Evolutionary conservation across 35 echinoderm and acorn worm genomes (phyloP), one percentile per base, ranked within the genome.

Genomic region (Holothuria glaberrima): DNA sequence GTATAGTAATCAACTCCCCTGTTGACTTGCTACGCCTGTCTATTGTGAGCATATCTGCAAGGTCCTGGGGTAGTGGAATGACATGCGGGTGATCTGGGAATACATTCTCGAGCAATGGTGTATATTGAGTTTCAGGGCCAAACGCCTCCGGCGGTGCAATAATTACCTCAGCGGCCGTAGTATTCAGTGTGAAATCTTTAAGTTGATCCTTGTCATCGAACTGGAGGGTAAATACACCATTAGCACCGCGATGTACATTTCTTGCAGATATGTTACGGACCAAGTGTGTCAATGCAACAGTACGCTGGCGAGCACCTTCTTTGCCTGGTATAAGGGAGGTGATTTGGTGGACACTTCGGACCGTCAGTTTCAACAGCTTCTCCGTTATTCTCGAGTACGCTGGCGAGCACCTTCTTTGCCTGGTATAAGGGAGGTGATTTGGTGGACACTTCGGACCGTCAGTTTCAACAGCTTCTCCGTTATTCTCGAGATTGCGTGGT

Each of bases 131-230:
- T 68, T 30, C 86, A 31, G 16, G 73, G 24, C 89, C 89, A 67
- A 90, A 90, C 22, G 54, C 56, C 20, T 78, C 41, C n/a, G 75
- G 58, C 14, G 72, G 72, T n/a, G 89, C 89, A 24, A 90, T 80
- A 30, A 90, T 90, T 30, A 90, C 73, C 65, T 79, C 30, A 33
- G 89, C 89, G 61, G 46, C 26, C 38, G 73, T 59, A n/a, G 72
- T 90, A 59, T 90, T 90, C 14, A 90, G 59, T 18, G 89, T 80
- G 48, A 90, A 65, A 33, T 90, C 58, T 27, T 62, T 30, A 13
- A 82, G 58, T 13, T 90, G 35, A 30, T 59, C 73, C 18, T 88
- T 88, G 19, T 80, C 4, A n/a, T 90, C 75, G 35, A 90, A 67
- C 34, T 80, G 48, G 26, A 89, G 35, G 26, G 34, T 73, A 33